Base-by-base conservation (phyloP, 1,140 invertebrate genomes). In the Ridgeia piscesae region DNA sequence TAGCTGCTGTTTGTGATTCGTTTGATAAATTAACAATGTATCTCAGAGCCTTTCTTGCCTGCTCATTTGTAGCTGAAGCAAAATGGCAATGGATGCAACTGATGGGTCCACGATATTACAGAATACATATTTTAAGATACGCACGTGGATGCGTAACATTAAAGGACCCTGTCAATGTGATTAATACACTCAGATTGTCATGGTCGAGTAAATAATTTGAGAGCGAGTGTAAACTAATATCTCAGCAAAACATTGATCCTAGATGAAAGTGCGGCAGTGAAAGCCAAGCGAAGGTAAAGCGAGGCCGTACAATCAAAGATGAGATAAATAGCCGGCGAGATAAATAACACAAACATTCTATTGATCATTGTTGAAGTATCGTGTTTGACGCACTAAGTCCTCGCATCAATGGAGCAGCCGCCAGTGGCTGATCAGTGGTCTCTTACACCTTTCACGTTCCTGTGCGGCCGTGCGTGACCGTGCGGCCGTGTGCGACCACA, bases 321-420 rank as follows among this genome's bases (percentile, higher is more conserved):
- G 58, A 77, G 58, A 77, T 77, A 77, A 77, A 77, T 77, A 8
- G 17, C 14, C 17, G 14, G 58, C 2, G 58, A 77, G 58, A 77
- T 77, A 77, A 77, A 77, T 77, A 77, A 77, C 58, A 77, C 58
- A 77, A 77, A 31, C 58, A 77, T 77, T 77, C 58, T 77, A 77
- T 77, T 77, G 58, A 77, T 77, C 58, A 77, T 77, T 77, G 58
- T 77, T 77, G 58, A 77, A 31, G 58, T 77, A 17, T 77, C 58
- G 27, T 77, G 58, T 77, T 77, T 77, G 58, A 77, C 0, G 58
- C 58, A 77, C 58, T 77, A 77, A 77, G 27, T 21, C 2, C 58
- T 77, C 6, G 14, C 17, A 21, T 77, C 58, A 77, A 77, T 77
- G 58, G 58, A 4, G 14, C 58, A 21, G 58, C 58, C 58, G 27